Conservation (phyloP, 2,797 vertebrate genomes). For the Manis pentadactyla region DNA sequence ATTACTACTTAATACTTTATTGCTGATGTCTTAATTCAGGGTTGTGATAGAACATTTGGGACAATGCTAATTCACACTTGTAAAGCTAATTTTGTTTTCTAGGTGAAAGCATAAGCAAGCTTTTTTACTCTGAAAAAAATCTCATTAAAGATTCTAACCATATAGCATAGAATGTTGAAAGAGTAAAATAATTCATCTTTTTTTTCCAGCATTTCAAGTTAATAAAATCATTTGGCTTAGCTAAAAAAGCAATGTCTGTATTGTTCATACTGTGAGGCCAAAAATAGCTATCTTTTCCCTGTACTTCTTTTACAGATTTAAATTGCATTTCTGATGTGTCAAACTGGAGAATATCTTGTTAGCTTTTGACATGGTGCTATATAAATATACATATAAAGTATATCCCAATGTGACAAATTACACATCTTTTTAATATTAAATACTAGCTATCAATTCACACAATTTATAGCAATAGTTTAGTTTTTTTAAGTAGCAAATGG, state of each 20-base stretch:
- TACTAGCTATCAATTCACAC: constrained; percentile 42
- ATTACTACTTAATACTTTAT: not conserved
- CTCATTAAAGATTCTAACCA: not conserved
- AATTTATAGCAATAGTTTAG: constrained; percentile 29
- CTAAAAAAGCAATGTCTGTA: not conserved
- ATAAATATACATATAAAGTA: not conserved
- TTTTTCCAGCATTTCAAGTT: not conserved
- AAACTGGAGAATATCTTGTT: constrained; percentile 24
- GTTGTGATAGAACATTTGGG: not conserved
- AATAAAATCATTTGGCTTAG: constrained; percentile 3
- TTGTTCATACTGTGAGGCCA: constrained; percentile 37
- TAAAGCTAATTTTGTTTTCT: not conserved
- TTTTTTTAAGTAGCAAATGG: constrained; percentile 11
- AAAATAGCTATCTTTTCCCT: not conserved
- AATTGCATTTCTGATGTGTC: constrained; percentile 42
- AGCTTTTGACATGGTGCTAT: constrained; percentile 7
- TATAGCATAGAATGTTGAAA: not conserved
- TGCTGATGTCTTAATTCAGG: not conserved
- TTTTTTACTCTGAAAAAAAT: not conserved
- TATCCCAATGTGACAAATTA: constrained; percentile 14
- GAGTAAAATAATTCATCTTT: not conserved
- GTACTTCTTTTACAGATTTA: constrained; percentile 52
- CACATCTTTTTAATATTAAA: constrained; percentile 27
- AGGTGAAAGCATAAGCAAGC: not conserved
- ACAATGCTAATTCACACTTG: not conserved